phyloP scores from a whole-genome alignment of 2,113 vertebrate genomes.

The Ophthalmolycus amberensis region DNA sequence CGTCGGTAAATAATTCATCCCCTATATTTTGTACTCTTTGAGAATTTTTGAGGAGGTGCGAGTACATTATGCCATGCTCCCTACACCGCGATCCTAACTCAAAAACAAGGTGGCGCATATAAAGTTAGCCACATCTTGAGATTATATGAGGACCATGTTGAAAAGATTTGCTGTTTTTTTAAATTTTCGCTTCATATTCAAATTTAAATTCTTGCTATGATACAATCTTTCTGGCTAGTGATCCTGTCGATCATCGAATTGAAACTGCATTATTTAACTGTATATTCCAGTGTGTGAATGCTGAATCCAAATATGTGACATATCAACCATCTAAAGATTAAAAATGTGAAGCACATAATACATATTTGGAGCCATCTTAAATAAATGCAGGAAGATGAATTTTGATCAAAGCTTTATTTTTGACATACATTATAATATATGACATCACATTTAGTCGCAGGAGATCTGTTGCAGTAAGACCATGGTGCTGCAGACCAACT shows the following conservation, averaged over 20 bases:
- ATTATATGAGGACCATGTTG: conserved; percentile 16
- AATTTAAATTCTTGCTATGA: neutral
- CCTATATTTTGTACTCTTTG: conserved; percentile 85
- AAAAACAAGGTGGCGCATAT: conserved; percentile 52
- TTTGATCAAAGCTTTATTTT: neutral
- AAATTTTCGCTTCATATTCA: neutral
- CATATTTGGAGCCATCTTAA: neutral
- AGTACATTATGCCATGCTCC: conserved; percentile 68
- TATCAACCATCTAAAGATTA: neutral
- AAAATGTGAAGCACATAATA: neutral
- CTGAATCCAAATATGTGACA: neutral
- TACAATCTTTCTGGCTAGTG: neutral
- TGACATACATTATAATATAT: neutral
- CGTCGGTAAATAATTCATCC: conserved; percentile 84
- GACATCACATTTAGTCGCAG: conserved; percentile 5
- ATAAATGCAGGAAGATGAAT: neutral
- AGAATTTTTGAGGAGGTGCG: conserved; percentile 76
- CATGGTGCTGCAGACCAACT: conserved; percentile 7
- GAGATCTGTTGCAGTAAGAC: conserved; percentile 7
- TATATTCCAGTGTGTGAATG: neutral
- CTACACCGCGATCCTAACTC: conserved; percentile 50
- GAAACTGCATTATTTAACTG: neutral
- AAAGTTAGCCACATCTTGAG: conserved; percentile 38
- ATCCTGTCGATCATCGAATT: neutral
- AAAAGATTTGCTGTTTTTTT: neutral